A percentile compares a stretch with the other conserved stretches of the same genome.
Evolutionary conservation across 2,113 vertebrate species (phyloP).

Genomic region (Ophiodon elongatus): DNA sequence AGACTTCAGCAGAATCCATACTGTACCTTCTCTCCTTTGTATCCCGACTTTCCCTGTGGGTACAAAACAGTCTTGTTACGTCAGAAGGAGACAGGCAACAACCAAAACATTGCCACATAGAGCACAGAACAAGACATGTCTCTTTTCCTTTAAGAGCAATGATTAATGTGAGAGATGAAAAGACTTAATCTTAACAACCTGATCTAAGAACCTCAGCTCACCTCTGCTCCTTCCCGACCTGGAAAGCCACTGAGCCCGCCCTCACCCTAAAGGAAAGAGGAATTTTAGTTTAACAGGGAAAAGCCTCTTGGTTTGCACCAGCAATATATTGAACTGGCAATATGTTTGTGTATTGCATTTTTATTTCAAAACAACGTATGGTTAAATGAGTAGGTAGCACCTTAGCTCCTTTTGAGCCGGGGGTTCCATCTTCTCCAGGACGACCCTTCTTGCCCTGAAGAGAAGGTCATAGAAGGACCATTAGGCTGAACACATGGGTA

Average conservation of each 20-base stretch:
- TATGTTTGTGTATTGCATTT: background rate
- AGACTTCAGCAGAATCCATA: conserved; percentile 3
- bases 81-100: conserved; percentile 18
- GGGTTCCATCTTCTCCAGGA: conserved; percentile 87
- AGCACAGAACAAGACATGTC: conserved; percentile 8
- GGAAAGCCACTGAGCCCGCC: conserved; percentile 88
- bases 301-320: background rate
- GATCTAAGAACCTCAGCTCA: conserved; percentile 63
- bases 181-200: background rate
- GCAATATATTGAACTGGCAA: background rate
- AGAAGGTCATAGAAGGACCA: background rate
- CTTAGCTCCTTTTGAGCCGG: conserved; percentile 89
- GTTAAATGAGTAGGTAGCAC: conserved; percentile 63
- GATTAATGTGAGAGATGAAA: background rate
- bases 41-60: conserved; percentile 90
- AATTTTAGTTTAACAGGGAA: conserved; percentile 1
- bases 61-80: conserved; percentile 53
- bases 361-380: background rate
- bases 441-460: conserved; percentile 91
- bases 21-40: conserved; percentile 92
- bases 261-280: conserved; percentile 84
- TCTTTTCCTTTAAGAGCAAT: background rate
- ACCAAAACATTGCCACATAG: conserved; percentile 4
- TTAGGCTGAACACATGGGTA: background rate
- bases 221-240: conserved; percentile 89